Evolutionary conservation across 1,140 invertebrate genomes (phyloP).

Genomic region (Heliconius melpomene): DNA sequence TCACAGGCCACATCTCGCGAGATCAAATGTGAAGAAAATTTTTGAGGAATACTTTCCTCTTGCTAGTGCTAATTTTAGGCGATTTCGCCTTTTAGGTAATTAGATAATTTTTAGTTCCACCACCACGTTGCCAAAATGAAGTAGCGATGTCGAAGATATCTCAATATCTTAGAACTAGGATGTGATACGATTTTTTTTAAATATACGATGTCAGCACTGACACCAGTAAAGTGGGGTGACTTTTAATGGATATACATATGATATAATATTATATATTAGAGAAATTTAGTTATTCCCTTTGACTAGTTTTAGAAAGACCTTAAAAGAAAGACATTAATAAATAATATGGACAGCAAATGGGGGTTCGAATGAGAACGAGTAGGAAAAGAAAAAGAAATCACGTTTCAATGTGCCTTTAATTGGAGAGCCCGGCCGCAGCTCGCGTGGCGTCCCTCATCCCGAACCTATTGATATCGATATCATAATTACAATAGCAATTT

Average conservation of each 20-base stretch:
- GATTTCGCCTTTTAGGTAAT: conserved; percentile 67
- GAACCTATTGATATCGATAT: conserved; percentile 47
- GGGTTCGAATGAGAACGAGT: conserved; percentile 62
- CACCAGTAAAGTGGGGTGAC: conserved; percentile 69
- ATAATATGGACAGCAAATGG: conserved; percentile 46
- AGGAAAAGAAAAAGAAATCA: conserved; percentile 65
- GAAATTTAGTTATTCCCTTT: conserved; percentile 72
- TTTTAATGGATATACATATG: conserved; percentile 69
- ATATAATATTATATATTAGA: conserved; percentile 63
- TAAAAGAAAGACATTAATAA: conserved; percentile 56
- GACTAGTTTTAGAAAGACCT: conserved; percentile 71
- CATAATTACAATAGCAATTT: conserved; percentile 75
- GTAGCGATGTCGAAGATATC: conserved; percentile 58
- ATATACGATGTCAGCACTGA: conserved; percentile 63
- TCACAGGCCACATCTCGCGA: conserved; percentile 62
- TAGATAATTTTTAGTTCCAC: conserved; percentile 74
- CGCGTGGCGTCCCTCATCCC: conserved; percentile 65
- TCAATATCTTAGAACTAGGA: conserved; percentile 70
- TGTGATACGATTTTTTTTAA: conserved; percentile 74
- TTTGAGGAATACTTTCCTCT: conserved; percentile 54
- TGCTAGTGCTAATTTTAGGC: conserved; percentile 62
- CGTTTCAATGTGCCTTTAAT: conserved; percentile 79
- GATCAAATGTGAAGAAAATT: conserved; percentile 76
- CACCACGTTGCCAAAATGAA: conserved; percentile 78
- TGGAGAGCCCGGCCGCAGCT: conserved; percentile 66